A percentile compares a stretch with the other conserved stretches of the same genome.
These are phyloP conservation scores for Archips xylosteana DNA, from an alignment of 2,888 invertebrate species.

Conservation along the genomic window DNA sequence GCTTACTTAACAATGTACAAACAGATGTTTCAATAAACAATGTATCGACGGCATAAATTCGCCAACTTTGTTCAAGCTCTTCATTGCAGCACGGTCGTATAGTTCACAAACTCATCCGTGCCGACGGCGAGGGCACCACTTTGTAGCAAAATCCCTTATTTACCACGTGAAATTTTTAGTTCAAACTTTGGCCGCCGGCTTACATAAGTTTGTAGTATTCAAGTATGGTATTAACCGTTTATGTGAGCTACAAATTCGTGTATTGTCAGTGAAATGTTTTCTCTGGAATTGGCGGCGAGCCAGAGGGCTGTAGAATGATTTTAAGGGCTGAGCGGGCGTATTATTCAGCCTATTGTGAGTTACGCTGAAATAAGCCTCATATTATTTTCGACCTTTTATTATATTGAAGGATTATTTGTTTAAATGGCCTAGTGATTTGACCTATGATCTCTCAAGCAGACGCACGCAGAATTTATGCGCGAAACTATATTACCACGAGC, in stretches of 20 bases:
- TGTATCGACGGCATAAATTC: conserved; percentile 23
- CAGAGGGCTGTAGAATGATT: background rate
- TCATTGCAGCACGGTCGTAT: conserved; percentile 17
- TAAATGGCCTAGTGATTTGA: too few relatives aligned
- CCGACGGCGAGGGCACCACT: background rate
- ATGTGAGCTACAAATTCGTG: conserved; percentile 21
- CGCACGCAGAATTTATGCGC: too few relatives aligned
- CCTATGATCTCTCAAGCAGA: too few relatives aligned
- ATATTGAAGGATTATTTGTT: background rate
- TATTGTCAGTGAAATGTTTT: conserved; percentile 15
- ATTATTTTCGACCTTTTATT: background rate
- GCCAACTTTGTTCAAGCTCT: conserved; percentile 1
- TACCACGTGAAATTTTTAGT: conserved; percentile 21
- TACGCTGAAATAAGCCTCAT: background rate
- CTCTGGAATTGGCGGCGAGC: background rate
- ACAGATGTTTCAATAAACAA: conserved; percentile 30
- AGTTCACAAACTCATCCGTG: conserved; percentile 13
- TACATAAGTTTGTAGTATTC: conserved; percentile 3
- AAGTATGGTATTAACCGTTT: conserved; percentile 16
- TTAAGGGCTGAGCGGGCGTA: conserved; percentile 7
- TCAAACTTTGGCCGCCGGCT: background rate
- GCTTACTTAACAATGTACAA: conserved; percentile 6
- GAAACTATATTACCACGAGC: too few relatives aligned
- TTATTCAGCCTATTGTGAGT: background rate
- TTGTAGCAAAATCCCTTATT: background rate